Conservation (phyloP, 2,888 invertebrate species). For the Cancer borealis region DNA sequence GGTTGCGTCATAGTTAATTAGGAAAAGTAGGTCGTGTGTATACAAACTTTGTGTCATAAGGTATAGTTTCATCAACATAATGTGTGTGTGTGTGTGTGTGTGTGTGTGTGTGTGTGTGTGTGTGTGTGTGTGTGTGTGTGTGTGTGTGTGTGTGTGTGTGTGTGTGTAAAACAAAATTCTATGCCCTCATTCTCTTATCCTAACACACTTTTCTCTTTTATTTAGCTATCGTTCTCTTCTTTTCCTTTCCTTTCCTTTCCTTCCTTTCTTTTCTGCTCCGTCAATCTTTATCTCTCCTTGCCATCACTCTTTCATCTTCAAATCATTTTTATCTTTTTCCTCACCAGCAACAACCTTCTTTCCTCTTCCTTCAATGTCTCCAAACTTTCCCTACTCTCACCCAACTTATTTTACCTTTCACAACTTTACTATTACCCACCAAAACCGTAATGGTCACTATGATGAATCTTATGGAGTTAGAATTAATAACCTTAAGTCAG, state of each 20-base stretch:
- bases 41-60: neutral
- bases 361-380: neutral
- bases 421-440: neutral
- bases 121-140: constrained; percentile 48
- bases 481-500: neutral
- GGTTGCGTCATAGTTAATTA: too few species aligned
- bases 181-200: neutral
- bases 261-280: neutral
- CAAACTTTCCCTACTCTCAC: neutral
- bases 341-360: neutral
- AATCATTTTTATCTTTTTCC: neutral
- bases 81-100: neutral
- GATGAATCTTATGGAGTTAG: neutral
- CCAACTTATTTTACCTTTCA: neutral
- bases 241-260: neutral
- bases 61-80: neutral
- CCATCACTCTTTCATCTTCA: neutral
- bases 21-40: neutral
- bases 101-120: constrained; percentile 47
- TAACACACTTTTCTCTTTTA: neutral
- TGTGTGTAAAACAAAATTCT: neutral
- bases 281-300: neutral
- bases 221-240: neutral
- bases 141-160: neutral
- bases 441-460: neutral